Evolutionary conservation across 2,888 invertebrate genomes (phyloP), one percentile per base, ranked within the genome.

Genomic region (Drosophila subquinaria): DNA sequence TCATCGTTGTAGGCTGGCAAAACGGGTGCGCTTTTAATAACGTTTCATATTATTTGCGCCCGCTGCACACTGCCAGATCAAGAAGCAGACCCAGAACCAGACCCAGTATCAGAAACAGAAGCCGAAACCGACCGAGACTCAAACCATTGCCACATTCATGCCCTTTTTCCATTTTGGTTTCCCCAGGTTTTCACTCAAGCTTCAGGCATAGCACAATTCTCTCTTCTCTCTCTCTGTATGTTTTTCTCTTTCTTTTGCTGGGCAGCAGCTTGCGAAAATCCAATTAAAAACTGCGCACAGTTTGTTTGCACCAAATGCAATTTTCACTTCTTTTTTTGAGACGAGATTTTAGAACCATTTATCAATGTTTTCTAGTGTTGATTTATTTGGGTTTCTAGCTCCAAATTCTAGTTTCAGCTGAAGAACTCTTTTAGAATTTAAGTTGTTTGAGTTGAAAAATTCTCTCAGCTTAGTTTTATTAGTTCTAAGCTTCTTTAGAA

Each of bases 21-120:
- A 76, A 56, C 75, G 79, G 79, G 88, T 82, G 85, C 72, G 81
- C 89, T 75, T 87, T 87, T 87, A 87, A 87, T 87, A 85, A 89
- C 79, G 88, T 72, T 86, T 59, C 76, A 69, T 53, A 86, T 88
- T 86, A 84, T 83, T 86, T 76, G 76, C 81, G 83, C 79, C 70
- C 69, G 69, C 20, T 88, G 84, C 83, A 86, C 84, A 85, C 82
- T 55, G 62, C 69, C 71, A 69, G 63, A 65, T 8, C 42, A 33
- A 60, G 30, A 45, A 42, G 15, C 50, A 35, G 33, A 63, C n/a
- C 50, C 60, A 42, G 27, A 11, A 20, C 10, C 33, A 35, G 38
- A 17, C 3, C 45, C 23, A 33, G 15, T 11, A 23, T 17, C 35
- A 27, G 17, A 55, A 15, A 20, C 50, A 40, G 23, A 23, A 42